These are phyloP conservation scores for Bubalus kerabau DNA, from an alignment of 2,113 vertebrate genomes.

Conservation along the genomic window DNA sequence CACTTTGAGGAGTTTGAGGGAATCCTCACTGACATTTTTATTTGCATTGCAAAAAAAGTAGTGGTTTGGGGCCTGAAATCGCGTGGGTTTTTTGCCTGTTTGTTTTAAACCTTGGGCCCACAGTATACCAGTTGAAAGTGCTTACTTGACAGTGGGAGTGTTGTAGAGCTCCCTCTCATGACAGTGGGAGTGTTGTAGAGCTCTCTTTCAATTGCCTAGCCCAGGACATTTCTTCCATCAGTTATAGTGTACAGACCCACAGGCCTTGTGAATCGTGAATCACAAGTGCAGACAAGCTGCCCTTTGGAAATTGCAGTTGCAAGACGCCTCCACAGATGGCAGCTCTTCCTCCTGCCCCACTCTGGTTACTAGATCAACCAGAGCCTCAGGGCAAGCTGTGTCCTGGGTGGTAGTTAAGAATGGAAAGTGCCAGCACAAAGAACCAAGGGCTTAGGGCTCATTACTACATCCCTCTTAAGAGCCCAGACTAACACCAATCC, in stretches of 20 bases:
- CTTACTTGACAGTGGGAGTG: neutral
- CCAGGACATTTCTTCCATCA: neutral
- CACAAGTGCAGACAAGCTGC: neutral
- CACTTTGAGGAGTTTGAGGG: neutral
- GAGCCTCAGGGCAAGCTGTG: neutral
- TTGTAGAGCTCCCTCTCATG: neutral
- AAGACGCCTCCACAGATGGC: fast-evolving
- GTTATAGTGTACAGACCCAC: neutral
- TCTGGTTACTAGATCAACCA: neutral
- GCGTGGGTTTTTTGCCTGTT: neutral
- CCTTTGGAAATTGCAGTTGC: neutral
- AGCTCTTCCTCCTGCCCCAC: neutral
- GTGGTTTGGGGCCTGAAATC: neutral
- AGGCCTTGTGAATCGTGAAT: neutral
- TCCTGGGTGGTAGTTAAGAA: neutral
- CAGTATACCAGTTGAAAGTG: neutral
- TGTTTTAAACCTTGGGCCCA: neutral
- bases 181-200: too few species aligned
- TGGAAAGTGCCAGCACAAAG: neutral
- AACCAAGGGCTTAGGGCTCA: neutral
- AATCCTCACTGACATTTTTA: neutral
- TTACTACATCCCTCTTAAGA: neutral
- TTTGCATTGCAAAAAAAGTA: neutral
- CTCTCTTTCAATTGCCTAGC: neutral
- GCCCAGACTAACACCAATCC: neutral